Conservation (phyloP, 1,140 invertebrate genomes). For the Sitophilus oryzae region DNA sequence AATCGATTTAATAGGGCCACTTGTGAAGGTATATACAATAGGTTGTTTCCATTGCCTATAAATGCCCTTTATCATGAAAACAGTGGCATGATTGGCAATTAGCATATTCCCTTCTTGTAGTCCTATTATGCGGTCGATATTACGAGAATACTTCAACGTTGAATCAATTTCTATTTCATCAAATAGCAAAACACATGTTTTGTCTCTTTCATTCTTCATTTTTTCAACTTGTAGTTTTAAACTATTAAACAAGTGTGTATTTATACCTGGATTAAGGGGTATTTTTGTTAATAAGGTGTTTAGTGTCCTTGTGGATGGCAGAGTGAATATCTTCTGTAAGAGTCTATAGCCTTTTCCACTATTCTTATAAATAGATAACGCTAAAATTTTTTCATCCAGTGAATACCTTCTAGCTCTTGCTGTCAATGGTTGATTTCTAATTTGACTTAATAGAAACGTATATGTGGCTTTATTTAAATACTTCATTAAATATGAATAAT, state of each 20-base stretch:
- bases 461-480: slow-evolving; percentile 16
- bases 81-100: slow-evolving; percentile 35
- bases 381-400: slow-evolving; percentile 31
- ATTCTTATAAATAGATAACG: slow-evolving; percentile 30
- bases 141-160: slow-evolving; percentile 9
- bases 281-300: slow-evolving; percentile 27
- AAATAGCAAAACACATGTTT: slow-evolving; percentile 20
- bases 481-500: slow-evolving; percentile 10
- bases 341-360: slow-evolving; percentile 33
- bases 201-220: slow-evolving; percentile 11
- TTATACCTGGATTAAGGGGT: slow-evolving; percentile 32
- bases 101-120: slow-evolving; percentile 21
- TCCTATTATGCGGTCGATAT: slow-evolving; percentile 19
- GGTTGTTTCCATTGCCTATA: slow-evolving; percentile 35
- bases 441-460: slow-evolving; percentile 21
- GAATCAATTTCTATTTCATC: slow-evolving; percentile 24
- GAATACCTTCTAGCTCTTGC: slow-evolving; percentile 26
- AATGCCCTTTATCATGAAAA: slow-evolving; percentile 37
- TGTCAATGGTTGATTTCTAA: slow-evolving; percentile 9
- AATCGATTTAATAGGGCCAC: slow-evolving; percentile 24
- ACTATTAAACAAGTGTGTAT: slow-evolving; percentile 21
- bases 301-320: slow-evolving; percentile 28
- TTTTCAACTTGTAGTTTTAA: slow-evolving; percentile 9
- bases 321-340: slow-evolving; percentile 24
- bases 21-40: slow-evolving; percentile 26